Conservation (phyloP, 2,797 vertebrate species). For the Garrulus glandarius region DNA sequence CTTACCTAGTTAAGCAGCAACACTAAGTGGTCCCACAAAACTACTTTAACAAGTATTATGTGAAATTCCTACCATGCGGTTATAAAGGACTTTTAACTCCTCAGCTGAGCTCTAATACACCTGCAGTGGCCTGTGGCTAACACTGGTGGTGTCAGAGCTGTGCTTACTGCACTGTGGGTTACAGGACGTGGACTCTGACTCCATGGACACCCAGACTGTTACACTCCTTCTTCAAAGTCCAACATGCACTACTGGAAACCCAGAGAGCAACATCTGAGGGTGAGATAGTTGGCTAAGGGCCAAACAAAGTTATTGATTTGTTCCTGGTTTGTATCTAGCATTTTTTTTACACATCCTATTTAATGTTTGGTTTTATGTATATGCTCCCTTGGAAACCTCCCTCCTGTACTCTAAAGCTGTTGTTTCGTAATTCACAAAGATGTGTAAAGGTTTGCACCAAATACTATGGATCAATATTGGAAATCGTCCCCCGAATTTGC, state of each 20-base stretch:
- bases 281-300: not conserved
- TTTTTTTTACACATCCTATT: not conserved
- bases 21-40: not conserved
- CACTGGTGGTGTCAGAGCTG: not conserved
- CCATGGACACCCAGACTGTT: accelerated
- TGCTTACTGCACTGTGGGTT: not conserved
- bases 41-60: not conserved
- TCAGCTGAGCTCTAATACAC: not conserved
- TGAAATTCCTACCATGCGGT: not conserved
- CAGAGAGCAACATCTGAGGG: not conserved
- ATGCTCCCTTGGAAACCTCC: not conserved
- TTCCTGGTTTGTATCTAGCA: not conserved
- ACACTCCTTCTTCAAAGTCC: not conserved
- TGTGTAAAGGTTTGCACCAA: not conserved
- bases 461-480: not conserved
- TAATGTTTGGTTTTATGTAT: not conserved
- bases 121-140: not conserved
- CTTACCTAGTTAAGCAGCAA: not conserved
- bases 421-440: not conserved
- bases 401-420: not conserved
- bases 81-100: not conserved
- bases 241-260: not conserved
- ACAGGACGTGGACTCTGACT: not conserved
- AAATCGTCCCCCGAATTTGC: not conserved
- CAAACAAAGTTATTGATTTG: not conserved